Conservation (phyloP, 2,888 invertebrate species). For the Drosophila nr. perissopoda region DNA sequence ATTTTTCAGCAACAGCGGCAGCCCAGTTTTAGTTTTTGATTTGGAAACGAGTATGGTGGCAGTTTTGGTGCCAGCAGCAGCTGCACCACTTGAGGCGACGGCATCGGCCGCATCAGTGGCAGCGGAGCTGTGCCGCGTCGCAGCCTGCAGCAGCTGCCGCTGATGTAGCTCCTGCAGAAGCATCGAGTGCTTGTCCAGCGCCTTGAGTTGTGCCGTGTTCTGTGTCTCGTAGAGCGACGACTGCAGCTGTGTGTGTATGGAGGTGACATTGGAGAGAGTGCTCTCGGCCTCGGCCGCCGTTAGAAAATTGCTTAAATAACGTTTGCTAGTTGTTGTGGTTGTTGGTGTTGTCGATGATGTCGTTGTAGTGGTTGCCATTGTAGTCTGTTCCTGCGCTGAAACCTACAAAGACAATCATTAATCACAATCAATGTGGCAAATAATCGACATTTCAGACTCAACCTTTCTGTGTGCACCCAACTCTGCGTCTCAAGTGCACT, state of each 20-base stretch:
- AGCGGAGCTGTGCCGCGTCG: constrained; percentile 33
- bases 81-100: constrained; percentile 34
- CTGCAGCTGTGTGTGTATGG: constrained; percentile 84
- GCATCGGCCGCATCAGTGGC: constrained; percentile 43
- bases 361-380: constrained; percentile 73
- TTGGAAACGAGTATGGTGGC: constrained; percentile 85
- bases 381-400: constrained; percentile 81
- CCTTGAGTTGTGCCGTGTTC: constrained; percentile 72
- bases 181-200: constrained; percentile 78
- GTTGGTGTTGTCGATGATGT: constrained; percentile 63
- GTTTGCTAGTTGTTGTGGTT: constrained; percentile 69
- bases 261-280: constrained; percentile 85
- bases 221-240: constrained; percentile 83
- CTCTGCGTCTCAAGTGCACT: constrained; percentile 85
- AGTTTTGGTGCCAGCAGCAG: constrained; percentile 80
- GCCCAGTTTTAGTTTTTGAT: constrained; percentile 85
- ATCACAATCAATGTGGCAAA: not conserved
- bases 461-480: constrained; percentile 81
- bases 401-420: constrained; percentile 53
- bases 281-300: constrained; percentile 82
- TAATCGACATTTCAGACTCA: not conserved
- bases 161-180: constrained; percentile 79
- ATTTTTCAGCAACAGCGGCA: constrained; percentile 85
- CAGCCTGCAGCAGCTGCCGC: constrained; percentile 59
- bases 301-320: constrained; percentile 75